Percentiles rank a stretch among this genome's conserved stretches.
These are phyloP conservation scores for Onychostoma macrolepis DNA, from an alignment of 2,113 vertebrate genomes.

Conservation along the genomic window DNA sequence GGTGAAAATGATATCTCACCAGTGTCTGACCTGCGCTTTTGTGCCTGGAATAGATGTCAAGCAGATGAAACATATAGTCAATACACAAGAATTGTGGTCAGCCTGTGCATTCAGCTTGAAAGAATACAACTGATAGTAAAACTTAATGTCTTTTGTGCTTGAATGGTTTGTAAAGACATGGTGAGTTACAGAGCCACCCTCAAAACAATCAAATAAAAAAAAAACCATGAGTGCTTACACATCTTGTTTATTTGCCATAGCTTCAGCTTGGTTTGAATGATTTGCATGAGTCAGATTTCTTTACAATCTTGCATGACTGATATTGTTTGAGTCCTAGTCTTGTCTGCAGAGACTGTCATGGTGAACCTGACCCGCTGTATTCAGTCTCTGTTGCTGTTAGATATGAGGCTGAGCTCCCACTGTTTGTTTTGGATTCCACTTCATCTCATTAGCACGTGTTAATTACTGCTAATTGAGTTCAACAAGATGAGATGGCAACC, in stretches of 20 bases:
- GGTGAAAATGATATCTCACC: slow-evolving; percentile 89
- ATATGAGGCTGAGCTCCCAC: slow-evolving; percentile 49
- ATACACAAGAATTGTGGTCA: neutral
- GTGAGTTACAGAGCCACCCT: neutral
- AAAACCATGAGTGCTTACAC: neutral
- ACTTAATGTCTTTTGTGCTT: slow-evolving; percentile 16
- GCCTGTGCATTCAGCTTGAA: neutral
- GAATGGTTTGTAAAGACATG: slow-evolving; percentile 38
- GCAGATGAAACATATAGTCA: slow-evolving; percentile 74
- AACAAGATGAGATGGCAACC: slow-evolving; percentile 99
- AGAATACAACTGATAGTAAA: slow-evolving; percentile 9
- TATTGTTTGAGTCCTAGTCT: neutral
- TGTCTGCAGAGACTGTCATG: neutral
- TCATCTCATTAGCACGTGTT: slow-evolving; percentile 98
- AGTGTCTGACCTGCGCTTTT: slow-evolving; percentile 88
- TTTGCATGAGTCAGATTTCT: neutral
- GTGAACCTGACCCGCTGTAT: neutral
- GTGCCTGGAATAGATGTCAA: slow-evolving; percentile 87
- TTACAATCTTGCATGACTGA: neutral
- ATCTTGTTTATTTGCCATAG: neutral
- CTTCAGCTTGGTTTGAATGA: neutral
- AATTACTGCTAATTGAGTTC: slow-evolving; percentile 99
- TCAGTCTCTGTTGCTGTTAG: slow-evolving; percentile 25
- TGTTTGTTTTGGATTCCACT: slow-evolving; percentile 81
- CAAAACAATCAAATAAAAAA: slow-evolving; percentile 15